A percentile compares a stretch with the other conserved stretches of the same genome.
phyloP scores from a whole-genome alignment of 1,140 invertebrate genomes.

The Euglossa dilemma region DNA sequence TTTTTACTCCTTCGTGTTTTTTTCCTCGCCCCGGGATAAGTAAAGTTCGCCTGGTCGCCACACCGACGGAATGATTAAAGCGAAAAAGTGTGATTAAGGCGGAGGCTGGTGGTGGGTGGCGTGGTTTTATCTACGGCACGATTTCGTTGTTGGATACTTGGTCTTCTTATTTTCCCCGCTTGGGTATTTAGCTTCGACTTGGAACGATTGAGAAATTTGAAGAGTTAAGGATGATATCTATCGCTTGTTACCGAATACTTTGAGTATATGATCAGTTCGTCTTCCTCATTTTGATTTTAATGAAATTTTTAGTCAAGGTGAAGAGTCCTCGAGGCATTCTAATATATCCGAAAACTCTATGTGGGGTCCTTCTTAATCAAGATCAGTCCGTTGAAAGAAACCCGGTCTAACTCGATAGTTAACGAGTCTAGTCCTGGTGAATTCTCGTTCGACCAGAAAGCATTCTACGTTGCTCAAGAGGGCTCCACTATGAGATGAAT shows the following conservation, averaged over 20 bases:
- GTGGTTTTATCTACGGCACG: background rate
- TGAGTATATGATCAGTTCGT: no score
- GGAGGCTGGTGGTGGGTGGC: background rate
- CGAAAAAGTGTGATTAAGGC: slow-evolving; percentile 23
- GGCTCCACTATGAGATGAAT: slow-evolving; percentile 49
- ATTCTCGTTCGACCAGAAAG: slow-evolving; percentile 45
- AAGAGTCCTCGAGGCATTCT: no score
- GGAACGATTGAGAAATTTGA: no score
- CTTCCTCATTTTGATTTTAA: no score
- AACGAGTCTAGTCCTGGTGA: slow-evolving; percentile 23
- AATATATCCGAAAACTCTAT: no score
- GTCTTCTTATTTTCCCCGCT: background rate
- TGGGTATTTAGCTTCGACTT: no score
- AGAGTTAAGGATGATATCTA: no score
- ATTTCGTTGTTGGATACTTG: background rate
- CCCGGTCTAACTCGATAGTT: background rate
- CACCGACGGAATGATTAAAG: background rate
- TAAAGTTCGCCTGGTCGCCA: background rate
- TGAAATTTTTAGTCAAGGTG: no score
- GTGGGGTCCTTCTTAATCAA: no score
- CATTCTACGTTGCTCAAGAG: slow-evolving; percentile 15
- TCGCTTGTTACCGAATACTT: no score
- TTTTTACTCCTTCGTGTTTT: background rate
- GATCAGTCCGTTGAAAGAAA: background rate
- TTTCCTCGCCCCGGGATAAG: background rate